phyloP scores from a whole-genome alignment of 2,888 invertebrate species.

The Dioctria linearis region DNA sequence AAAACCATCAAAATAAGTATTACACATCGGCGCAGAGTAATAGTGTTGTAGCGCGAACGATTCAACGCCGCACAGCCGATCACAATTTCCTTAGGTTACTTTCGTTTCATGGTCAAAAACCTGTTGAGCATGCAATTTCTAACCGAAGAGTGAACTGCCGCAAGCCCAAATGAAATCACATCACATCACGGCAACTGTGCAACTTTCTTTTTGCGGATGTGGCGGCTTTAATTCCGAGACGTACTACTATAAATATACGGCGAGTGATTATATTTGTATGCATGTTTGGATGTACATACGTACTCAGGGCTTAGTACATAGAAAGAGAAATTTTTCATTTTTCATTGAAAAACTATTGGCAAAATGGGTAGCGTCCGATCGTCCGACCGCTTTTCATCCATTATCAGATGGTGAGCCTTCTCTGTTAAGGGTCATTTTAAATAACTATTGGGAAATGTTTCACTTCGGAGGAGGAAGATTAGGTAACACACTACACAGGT shows the following conservation, averaged over 20 bases:
- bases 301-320: neutral
- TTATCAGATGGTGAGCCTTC: too few species aligned
- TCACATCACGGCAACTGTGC: neutral
- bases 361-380: too few species aligned
- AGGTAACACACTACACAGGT: too few species aligned
- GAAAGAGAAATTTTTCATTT: neutral
- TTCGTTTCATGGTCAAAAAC: conserved; percentile 45
- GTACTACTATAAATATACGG: too few species aligned
- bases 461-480: too few species aligned
- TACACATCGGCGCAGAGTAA: neutral
- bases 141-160: neutral
- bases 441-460: too few species aligned
- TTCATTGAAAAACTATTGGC: too few species aligned
- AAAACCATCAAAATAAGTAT: neutral
- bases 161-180: neutral
- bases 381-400: too few species aligned
- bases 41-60: neutral
- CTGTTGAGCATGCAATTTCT: conserved; percentile 45
- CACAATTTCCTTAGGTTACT: conserved; percentile 29
- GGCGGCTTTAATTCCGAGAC: neutral
- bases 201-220: conserved; percentile 3
- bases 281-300: neutral
- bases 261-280: too few species aligned
- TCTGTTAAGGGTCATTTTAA: too few species aligned
- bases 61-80: neutral